These are phyloP conservation scores for Phortica variegata DNA, from an alignment of 1,140 invertebrate genomes.

Conservation along the genomic window DNA sequence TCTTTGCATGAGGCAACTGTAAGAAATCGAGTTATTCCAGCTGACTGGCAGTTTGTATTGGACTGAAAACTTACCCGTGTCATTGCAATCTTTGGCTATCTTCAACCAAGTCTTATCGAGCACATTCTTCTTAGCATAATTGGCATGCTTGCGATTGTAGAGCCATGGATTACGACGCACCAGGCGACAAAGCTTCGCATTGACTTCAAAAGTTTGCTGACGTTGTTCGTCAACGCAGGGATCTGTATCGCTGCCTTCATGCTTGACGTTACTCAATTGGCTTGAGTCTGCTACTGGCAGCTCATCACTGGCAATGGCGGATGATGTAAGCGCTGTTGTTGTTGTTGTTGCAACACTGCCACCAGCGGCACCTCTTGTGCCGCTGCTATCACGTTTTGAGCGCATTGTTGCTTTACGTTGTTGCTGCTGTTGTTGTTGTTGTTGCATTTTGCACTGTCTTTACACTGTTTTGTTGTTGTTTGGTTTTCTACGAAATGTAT, in stretches of 20 bases:
- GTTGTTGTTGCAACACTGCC: too few species aligned
- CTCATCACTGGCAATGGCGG: too few species aligned
- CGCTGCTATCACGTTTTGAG: not conserved
- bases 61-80: slow-evolving; percentile 26
- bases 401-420: not conserved
- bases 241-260: too few species aligned
- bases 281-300: too few species aligned
- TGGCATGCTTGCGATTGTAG: slow-evolving; percentile 36
- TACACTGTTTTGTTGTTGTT: too few species aligned
- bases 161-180: slow-evolving; percentile 39
- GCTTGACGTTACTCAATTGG: too few species aligned
- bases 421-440: too few species aligned
- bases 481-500: too few species aligned
- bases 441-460: too few species aligned
- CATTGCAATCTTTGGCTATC: slow-evolving; percentile 31
- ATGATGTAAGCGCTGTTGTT: too few species aligned
- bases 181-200: slow-evolving; percentile 40
- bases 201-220: slow-evolving; percentile 9
- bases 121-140: slow-evolving; percentile 33
- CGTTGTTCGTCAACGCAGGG: not conserved
- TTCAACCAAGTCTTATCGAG: slow-evolving; percentile 37
- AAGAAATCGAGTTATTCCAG: too few species aligned
- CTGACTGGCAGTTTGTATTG: too few species aligned
- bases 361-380: not conserved
- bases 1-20: slow-evolving; percentile 43